Conservation (phyloP, 2,113 vertebrate genomes). For the Perognathus longimembris region DNA sequence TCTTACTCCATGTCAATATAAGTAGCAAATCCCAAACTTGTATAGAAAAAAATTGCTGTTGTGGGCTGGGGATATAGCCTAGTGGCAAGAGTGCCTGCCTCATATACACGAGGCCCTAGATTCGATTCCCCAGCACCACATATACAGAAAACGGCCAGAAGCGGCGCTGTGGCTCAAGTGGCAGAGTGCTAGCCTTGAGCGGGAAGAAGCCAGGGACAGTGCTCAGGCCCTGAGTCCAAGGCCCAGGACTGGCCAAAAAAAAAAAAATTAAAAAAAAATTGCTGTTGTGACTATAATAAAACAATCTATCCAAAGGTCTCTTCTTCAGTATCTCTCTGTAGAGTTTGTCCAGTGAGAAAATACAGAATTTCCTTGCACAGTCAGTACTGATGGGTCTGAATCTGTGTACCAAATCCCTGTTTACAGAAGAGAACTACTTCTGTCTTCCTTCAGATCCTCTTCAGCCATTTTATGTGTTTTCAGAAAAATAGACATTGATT, state of each 20-base stretch:
- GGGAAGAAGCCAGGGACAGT: too few species aligned
- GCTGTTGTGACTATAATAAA: not conserved
- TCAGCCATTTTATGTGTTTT: not conserved
- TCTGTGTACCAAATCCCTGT: not conserved
- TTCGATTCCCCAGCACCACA: too few species aligned
- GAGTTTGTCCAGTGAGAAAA: not conserved
- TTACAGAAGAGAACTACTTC: not conserved
- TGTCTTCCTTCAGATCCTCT: not conserved
- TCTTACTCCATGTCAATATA: not conserved
- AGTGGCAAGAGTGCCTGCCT: too few species aligned
- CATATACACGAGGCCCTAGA: too few species aligned
- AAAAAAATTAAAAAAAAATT: too few species aligned
- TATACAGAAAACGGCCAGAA: too few species aligned
- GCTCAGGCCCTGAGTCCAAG: too few species aligned
- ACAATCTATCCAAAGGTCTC: not conserved
- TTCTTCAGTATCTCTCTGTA: not conserved
- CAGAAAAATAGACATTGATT: not conserved
- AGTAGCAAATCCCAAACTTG: not conserved
- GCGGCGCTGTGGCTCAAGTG: too few species aligned
- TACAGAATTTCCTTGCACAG: not conserved
- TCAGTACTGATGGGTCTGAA: not conserved
- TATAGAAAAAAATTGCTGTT: conserved; percentile 4
- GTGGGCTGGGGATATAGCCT: too few species aligned
- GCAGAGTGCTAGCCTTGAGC: too few species aligned
- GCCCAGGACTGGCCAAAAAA: too few species aligned